Conservation (phyloP, 1,140 invertebrate genomes). For the Tetramorium parvispinum region DNA sequence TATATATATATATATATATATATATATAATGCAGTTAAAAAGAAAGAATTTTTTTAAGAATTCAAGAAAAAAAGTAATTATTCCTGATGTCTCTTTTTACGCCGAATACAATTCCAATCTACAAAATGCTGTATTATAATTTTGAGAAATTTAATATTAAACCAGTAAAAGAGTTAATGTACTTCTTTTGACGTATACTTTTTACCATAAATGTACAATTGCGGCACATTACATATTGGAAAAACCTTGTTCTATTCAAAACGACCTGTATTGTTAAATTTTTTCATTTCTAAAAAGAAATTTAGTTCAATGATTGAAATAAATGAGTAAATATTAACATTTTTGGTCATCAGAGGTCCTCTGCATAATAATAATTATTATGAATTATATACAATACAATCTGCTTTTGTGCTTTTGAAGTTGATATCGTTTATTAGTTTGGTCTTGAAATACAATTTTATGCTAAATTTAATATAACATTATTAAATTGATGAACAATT, state of each 20-base stretch:
- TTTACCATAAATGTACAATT: background rate
- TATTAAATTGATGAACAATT: background rate
- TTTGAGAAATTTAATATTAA: slow-evolving; percentile 6
- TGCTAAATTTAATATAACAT: background rate
- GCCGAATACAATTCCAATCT: background rate
- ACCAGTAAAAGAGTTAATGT: background rate
- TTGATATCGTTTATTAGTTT: too few relatives aligned
- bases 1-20: too few relatives aligned
- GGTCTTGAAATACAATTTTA: too few relatives aligned
- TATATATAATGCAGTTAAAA: background rate
- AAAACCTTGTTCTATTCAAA: background rate
- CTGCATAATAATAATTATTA: background rate
- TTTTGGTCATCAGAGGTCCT: background rate
- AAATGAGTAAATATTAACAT: background rate
- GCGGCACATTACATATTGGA: background rate
- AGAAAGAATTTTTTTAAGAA: background rate
- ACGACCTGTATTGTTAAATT: background rate
- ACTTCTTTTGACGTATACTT: background rate
- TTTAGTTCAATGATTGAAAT: background rate
- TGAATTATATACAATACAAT: background rate
- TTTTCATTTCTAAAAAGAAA: background rate
- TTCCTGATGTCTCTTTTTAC: background rate
- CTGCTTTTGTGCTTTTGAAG: background rate
- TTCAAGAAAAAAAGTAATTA: background rate
- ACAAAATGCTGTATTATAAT: background rate